phyloP scores from a whole-genome alignment of 2,113 vertebrate genomes.

The Scatophagus argus region DNA sequence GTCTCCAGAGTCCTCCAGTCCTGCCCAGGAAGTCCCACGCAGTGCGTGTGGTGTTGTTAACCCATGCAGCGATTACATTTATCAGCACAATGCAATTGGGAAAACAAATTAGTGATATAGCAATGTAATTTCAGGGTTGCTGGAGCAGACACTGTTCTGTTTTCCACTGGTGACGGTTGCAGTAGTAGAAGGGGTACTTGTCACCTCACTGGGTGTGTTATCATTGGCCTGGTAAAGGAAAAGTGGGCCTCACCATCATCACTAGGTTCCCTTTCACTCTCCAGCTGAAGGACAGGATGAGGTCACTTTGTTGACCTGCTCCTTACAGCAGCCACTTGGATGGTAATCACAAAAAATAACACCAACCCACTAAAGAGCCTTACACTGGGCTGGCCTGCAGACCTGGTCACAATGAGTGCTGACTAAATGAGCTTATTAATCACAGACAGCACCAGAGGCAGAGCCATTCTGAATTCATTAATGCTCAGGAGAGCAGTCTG shows the following conservation, averaged over 20 bases:
- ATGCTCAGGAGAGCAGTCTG: slow-evolving; percentile 26
- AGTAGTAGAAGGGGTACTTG: slow-evolving; percentile 41
- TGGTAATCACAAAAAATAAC: slow-evolving; percentile 87
- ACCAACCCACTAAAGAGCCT: slow-evolving; percentile 80
- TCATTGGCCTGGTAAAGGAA: slow-evolving; percentile 59
- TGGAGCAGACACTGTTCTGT: not conserved
- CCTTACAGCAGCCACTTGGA: slow-evolving; percentile 83
- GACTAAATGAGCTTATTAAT: slow-evolving; percentile 74
- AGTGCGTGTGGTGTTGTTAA: too few species aligned
- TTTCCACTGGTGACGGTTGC: slow-evolving; percentile 25
- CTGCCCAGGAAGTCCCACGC: too few species aligned
- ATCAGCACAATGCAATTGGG: too few species aligned
- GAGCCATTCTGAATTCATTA: slow-evolving; percentile 62
- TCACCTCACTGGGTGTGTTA: slow-evolving; percentile 50
- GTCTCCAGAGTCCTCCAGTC: not conserved
- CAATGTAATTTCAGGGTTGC: not conserved
- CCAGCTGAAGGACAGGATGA: slow-evolving; percentile 76
- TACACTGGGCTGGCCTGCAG: slow-evolving; percentile 47
- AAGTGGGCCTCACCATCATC: slow-evolving; percentile 68
- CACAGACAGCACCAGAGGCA: slow-evolving; percentile 59
- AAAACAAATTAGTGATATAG: not conserved
- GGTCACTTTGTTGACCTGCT: slow-evolving; percentile 82
- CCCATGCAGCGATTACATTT: not conserved
- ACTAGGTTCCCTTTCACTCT: slow-evolving; percentile 72
- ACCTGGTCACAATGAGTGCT: slow-evolving; percentile 65